Evolutionary conservation across 2,888 invertebrate species (phyloP).

Genomic region (Drosophila neonasuta): DNA sequence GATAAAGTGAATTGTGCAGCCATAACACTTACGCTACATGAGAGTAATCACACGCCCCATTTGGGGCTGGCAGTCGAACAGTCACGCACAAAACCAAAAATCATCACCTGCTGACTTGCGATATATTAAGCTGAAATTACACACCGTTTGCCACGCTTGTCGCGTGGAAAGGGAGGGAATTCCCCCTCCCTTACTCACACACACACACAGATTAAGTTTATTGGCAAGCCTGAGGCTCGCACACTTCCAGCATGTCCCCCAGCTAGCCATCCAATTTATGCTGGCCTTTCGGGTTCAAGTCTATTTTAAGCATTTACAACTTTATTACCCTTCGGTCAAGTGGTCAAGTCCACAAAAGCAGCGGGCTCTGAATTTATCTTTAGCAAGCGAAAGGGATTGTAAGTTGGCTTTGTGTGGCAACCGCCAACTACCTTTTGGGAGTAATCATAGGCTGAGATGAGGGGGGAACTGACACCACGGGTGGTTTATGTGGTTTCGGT

Average conservation of each 20-base stretch:
- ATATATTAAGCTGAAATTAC: constrained; percentile 53
- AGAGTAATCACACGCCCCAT: constrained; percentile 14
- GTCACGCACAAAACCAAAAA: constrained; percentile 37
- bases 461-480: constrained; percentile 51
- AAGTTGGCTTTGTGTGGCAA: constrained; percentile 19
- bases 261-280: constrained; percentile 20
- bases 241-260: background rate
- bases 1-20: constrained; percentile 4
- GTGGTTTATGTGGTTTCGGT: constrained; percentile 23
- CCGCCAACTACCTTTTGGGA: constrained; percentile 34
- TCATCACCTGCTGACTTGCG: constrained; percentile 68
- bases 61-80: constrained; percentile 10
- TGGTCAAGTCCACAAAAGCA: constrained; percentile 18
- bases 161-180: background rate
- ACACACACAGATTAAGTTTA: constrained; percentile 12
- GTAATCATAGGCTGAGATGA: constrained; percentile 46
- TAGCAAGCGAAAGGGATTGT: constrained; percentile 5
- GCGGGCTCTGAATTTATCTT: constrained; percentile 2
- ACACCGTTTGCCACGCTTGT: constrained; percentile 34
- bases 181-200: background rate
- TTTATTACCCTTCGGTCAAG: constrained; percentile 65
- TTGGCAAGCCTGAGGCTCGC: constrained; percentile 22
- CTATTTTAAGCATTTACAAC: constrained; percentile 69
- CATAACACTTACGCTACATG: constrained; percentile 1
- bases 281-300: constrained; percentile 34